Evolutionary conservation across 1,140 invertebrate genomes (phyloP).

Genomic region (Geopemphigus sp.): DNA sequence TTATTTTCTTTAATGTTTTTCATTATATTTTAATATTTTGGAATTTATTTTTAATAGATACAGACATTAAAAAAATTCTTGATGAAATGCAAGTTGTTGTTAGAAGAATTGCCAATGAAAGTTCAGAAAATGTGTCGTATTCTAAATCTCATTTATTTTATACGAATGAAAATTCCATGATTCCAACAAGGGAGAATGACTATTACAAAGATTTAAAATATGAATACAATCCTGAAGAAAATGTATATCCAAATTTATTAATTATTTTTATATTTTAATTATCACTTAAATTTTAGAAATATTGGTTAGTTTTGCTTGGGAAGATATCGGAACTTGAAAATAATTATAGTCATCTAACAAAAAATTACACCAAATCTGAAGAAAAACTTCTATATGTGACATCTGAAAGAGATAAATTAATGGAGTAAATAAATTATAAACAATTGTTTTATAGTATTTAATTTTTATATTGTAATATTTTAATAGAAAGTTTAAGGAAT

Average conservation of each 20-base stretch:
- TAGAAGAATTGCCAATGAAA: slow-evolving; percentile 20
- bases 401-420: slow-evolving; percentile 36
- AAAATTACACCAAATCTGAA: slow-evolving; percentile 5
- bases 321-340: slow-evolving; percentile 44
- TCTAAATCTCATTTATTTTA: neutral
- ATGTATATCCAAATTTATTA: neutral
- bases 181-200: slow-evolving; percentile 32
- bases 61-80: slow-evolving; percentile 17
- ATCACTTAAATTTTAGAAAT: neutral
- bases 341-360: slow-evolving; percentile 14
- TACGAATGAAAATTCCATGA: neutral
- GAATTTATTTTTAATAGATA: slow-evolving; percentile 6
- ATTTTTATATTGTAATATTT: neutral
- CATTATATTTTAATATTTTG: neutral
- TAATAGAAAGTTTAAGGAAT: slow-evolving; percentile 34
- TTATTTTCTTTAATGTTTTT: neutral
- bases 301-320: neutral
- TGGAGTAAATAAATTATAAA: slow-evolving; percentile 16
- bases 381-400: slow-evolving; percentile 15
- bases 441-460: neutral
- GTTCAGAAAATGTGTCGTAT: neutral
- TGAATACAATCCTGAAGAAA: slow-evolving; percentile 8
- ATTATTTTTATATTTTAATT: neutral
- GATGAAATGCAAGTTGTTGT: slow-evolving; percentile 35
- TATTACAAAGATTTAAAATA: neutral